phyloP scores from a whole-genome alignment of 2,113 vertebrate genomes.

The Chionis minor region DNA sequence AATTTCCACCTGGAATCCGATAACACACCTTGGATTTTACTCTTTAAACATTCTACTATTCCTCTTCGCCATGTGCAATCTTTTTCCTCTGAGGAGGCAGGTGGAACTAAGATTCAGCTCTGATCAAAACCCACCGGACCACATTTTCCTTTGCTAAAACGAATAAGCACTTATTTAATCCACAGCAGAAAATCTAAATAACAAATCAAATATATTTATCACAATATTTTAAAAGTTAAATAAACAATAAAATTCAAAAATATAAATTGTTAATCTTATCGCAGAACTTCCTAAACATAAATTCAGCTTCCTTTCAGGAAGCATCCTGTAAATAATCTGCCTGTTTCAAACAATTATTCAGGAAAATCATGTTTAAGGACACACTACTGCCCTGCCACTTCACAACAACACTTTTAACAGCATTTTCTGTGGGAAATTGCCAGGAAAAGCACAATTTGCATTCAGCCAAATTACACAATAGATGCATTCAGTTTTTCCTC shows the following conservation, averaged over 20 bases:
- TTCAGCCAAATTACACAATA: background rate
- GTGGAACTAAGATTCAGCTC: background rate
- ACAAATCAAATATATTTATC: background rate
- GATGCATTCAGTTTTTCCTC: background rate
- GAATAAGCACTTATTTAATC: background rate
- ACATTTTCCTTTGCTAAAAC: background rate
- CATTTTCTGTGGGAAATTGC: background rate
- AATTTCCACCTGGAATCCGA: background rate
- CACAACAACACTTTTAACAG: background rate
- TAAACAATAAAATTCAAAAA: background rate
- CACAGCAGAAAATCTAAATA: background rate
- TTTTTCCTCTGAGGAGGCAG: background rate
- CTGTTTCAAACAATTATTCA: constrained; percentile 35
- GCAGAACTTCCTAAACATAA: constrained; percentile 37
- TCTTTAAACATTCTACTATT: background rate
- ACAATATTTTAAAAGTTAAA: constrained; percentile 11
- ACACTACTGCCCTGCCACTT: background rate
- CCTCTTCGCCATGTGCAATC: background rate
- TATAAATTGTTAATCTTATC: background rate
- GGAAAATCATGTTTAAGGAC: constrained; percentile 34
- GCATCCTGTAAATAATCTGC: constrained; percentile 1
- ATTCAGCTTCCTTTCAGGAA: constrained; percentile 51
- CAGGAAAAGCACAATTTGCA: background rate
- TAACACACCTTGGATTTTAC: background rate
- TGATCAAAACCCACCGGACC: background rate